Base-by-base conservation (phyloP, 2,797 vertebrate species). In the Sylvilagus floridanus region DNA sequence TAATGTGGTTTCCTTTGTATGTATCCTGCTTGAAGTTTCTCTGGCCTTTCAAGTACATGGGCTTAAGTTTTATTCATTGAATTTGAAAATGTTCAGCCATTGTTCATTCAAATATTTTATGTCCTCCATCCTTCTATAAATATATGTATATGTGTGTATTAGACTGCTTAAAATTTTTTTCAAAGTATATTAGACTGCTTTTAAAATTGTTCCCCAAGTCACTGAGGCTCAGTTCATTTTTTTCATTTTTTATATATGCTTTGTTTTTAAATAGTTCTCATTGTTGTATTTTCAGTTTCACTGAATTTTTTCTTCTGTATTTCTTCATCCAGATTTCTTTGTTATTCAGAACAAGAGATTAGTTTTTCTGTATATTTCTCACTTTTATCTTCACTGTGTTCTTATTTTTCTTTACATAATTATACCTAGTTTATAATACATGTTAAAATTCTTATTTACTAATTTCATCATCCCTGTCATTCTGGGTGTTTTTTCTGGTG, bases 381-480 rank as follows among this genome's bases (percentile, higher is more conserved):
- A 88, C 28, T 96, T 94, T 81, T 28, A 30, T 71, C 32, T 21
- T 68, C 16, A 79, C 19, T 28, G 7, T 65, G n/a, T 37, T 85
- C 10, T 65, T 83, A 82, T 82, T 66, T 88, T 79, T 54, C 26
- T 89, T 90, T 19, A 35, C 50, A 2, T 68, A 84, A 10, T 69
- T 79, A 69, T 37, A 4, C 11, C 17, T 52, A 76, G 42, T 65
- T 69, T 77, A 82, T 76, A 88, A 84, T n/a, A 68, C 63, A 0
- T 77, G 73, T 84, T 47, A 81, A 95, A 88, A 72, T 30, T 75
- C 21, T 66, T 73, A 1, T 79, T 82, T 75, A 26, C n/a, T 87
- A 87, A 91, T 57, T 88, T 37, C 42, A 57, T 88, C 73, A 91
- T 60, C 13, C 88, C 83, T 95, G 35, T 81, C 69, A 81, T 73